Evolutionary conservation across 2,797 vertebrate genomes (phyloP), one percentile per base, ranked within the genome.

Genomic region (Chrysocyon brachyurus): DNA sequence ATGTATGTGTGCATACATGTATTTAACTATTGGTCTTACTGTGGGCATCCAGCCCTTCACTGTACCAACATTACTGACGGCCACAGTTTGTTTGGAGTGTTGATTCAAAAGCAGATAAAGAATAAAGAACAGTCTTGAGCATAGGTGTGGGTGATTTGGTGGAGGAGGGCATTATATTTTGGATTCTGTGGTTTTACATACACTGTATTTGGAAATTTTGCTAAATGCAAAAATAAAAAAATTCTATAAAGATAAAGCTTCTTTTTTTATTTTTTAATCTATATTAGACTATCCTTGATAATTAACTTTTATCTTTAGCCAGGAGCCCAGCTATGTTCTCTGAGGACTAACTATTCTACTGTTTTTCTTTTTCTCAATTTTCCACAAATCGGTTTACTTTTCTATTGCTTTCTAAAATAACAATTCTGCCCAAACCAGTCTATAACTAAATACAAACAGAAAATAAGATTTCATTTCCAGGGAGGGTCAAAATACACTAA

Each of bases 391-490:
- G 83, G 52, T 56, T 91, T 70, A 68, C 68, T 33, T 61, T 91
- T 64, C 70, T 54, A 83, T 82, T 28, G 59, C 82, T 90, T 96
- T 70, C 63, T 83, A 78, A 87, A 87, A 28, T 66, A 93, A 49
- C 24, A 87, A 84, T 63, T 66, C 28, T 87, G 59, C n/a, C 84
- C 33, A 91, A 63, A 78, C 40, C 54, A 88, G 36, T 77, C 56
- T 68, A 70, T 56, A 77, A 83, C 40, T 46, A 87, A 94, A 64
- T 28, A 81, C 49, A 79, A 54, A 84, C 6, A 78, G 26, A 52
- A 90, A 86, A 19, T 36, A 85, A 92, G 95, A 87, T 61, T 85
- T 95, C 40, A 83, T 70, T 87, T 91, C 61, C 33, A 84, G 26
- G 57, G 63, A 78, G 19, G 54, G 94, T 64, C 36, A 28, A 92